Base-by-base conservation (phyloP, 37 sponge, comb jelly and placozoan genomes). In the Aplysina aerophoba region DNA sequence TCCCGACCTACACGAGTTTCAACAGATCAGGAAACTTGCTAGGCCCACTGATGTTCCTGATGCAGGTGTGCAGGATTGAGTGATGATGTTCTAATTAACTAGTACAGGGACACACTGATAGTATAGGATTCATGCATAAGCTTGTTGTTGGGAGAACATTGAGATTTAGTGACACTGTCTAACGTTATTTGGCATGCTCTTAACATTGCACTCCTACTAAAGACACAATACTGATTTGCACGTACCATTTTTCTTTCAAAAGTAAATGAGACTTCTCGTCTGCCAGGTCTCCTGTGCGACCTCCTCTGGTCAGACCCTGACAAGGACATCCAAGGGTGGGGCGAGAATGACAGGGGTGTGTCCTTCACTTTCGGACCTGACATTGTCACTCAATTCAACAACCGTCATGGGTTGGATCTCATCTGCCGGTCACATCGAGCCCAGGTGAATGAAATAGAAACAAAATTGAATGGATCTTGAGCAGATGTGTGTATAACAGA, bases 21-120 rank as follows among this genome's bases (percentile, higher is more conserved):
- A 98, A 27, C 97, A 98, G 82, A 98, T 98, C 40, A 85, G 91
- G n/a, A 87, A 93, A 30, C 89, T 98, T 19, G 94, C 93, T 67
- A 67, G 99, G 53, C 99, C 99, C 21, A 98, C 99, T n/a, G 99
- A 98, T 78, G 97, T 98, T 25, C 99, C 99, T 60, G 99, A 98
- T 71, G 91, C 95, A 60, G 98, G 98, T 86, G 60, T 40, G 63
- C 30, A 35, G 13, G 71, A 34, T 15, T 27, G 66, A 30, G 66
- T 65, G 66, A 30, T 25, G 22, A 30, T 65, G n/a, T n/a, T n/a
- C n/a, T n/a, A n/a, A n/a, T n/a, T n/a, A n/a, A n/a, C n/a, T n/a
- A n/a, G n/a, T n/a, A n/a, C n/a, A n/a, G n/a, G n/a, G n/a, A n/a
- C n/a, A n/a, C n/a, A n/a, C n/a, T n/a, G n/a, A n/a, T n/a, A n/a